Percentiles rank a stretch among this genome's conserved stretches.
phyloP scores from a whole-genome alignment of 2,113 vertebrate species.

The Pygathrix nemaeus region DNA sequence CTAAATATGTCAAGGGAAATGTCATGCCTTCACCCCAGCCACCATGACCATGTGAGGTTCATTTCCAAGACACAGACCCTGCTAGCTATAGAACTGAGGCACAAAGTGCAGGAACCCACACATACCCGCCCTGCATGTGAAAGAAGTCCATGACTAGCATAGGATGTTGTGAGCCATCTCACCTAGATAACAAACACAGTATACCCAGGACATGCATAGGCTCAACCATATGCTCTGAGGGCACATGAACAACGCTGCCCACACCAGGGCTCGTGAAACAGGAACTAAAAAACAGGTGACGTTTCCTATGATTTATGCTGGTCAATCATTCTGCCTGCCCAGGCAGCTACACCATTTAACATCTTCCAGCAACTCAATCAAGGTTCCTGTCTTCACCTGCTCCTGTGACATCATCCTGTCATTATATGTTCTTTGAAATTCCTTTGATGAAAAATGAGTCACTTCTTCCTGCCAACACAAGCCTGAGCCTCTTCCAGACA shows the following conservation, averaged over 20 bases:
- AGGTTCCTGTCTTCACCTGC: constrained; percentile 75
- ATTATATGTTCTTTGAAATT: constrained; percentile 46
- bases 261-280: constrained; percentile 24
- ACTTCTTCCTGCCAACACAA: constrained; percentile 62
- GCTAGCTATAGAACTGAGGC: background rate
- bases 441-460: constrained; percentile 73
- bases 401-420: constrained; percentile 62
- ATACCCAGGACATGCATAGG: constrained; percentile 53
- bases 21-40: background rate
- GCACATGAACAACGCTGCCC: constrained; percentile 44
- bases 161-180: background rate
- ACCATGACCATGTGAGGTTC: background rate
- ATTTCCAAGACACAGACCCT: background rate
- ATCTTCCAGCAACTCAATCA: constrained; percentile 20
- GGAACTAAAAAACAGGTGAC: constrained; percentile 52
- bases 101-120: background rate
- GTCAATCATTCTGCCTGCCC: constrained; percentile 55
- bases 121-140: background rate
- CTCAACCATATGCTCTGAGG: constrained; percentile 45
- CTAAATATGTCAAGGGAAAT: background rate
- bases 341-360: constrained; percentile 44
- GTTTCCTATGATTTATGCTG: constrained; percentile 50
- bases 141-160: background rate
- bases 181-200: background rate
- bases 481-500: constrained; percentile 45